phyloP scores from a whole-genome alignment of 2,113 vertebrate genomes.

The Periophthalmus modestus region DNA sequence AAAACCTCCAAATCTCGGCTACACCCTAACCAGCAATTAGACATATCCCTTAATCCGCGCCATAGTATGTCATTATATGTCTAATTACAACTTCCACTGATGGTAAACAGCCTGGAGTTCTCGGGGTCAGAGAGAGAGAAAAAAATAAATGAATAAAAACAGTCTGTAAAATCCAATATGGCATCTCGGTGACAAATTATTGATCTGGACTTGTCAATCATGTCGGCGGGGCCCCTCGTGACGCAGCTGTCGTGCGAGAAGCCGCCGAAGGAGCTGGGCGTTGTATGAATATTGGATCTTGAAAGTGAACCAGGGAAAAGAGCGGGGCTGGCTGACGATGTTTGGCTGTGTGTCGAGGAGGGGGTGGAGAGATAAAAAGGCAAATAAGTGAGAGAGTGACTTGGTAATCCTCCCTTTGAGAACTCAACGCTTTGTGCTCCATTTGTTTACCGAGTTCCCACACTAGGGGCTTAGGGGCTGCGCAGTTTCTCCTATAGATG shows the following conservation, averaged over 20 bases:
- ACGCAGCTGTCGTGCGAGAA: conserved; percentile 31
- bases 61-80: conserved; percentile 43
- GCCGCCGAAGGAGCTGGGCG: conserved; percentile 35
- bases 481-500: conserved; percentile 45
- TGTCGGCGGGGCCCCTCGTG: conserved; percentile 33
- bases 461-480: conserved; percentile 38
- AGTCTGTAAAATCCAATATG: conserved; percentile 27
- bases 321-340: conserved; percentile 7
- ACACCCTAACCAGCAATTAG: conserved; percentile 58
- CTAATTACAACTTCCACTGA: conserved; percentile 61
- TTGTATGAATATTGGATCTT: conserved; percentile 47
- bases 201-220: conserved; percentile 52
- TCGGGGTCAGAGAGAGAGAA: conserved; percentile 27
- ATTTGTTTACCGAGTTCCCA: conserved; percentile 61
- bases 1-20: conserved; percentile 36
- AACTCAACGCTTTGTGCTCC: conserved; percentile 51
- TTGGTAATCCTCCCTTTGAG: conserved; percentile 61
- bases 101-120: conserved; percentile 46
- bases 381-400: conserved; percentile 36
- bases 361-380: conserved; percentile 23
- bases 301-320: conserved; percentile 10
- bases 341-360: conserved; percentile 1
- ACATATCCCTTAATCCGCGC: conserved; percentile 49
- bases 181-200: conserved; percentile 58
- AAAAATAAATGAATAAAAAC: conserved; percentile 38